Evolutionary conservation across 2,113 vertebrate species (phyloP).

Genomic region (Chiloscyllium plagiosum): DNA sequence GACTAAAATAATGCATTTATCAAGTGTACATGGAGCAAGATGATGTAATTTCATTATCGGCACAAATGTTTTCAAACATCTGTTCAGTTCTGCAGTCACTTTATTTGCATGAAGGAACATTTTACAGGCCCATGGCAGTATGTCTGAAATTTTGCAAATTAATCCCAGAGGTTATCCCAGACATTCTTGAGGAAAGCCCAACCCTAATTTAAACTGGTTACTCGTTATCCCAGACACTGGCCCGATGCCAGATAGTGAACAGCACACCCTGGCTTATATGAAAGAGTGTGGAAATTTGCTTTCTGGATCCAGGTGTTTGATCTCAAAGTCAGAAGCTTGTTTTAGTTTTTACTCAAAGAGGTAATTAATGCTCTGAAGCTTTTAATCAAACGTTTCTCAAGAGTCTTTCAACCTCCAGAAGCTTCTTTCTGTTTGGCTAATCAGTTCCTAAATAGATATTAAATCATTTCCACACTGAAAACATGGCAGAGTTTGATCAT

Average conservation of each 20-base stretch:
- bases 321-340: background rate
- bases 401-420: background rate
- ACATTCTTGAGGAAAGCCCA: background rate
- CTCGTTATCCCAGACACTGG: background rate
- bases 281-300: background rate
- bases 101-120: background rate
- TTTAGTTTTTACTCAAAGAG: background rate
- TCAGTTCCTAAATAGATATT: background rate
- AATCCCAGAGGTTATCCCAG: background rate
- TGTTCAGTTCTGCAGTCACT: background rate
- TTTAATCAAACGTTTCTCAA: background rate
- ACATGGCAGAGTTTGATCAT: too few species aligned
- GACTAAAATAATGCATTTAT: background rate
- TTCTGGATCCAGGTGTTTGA: background rate
- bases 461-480: background rate
- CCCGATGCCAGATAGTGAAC: background rate
- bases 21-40: background rate
- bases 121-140: background rate
- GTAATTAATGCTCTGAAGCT: background rate
- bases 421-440: background rate
- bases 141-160: background rate
- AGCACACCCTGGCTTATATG: background rate
- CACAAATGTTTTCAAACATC: background rate
- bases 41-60: background rate
- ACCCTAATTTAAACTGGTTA: background rate